Evolutionary conservation across 1,140 invertebrate genomes (phyloP), one percentile per base, ranked within the genome.

Genomic region (Pogonomyrmex barbatus): DNA sequence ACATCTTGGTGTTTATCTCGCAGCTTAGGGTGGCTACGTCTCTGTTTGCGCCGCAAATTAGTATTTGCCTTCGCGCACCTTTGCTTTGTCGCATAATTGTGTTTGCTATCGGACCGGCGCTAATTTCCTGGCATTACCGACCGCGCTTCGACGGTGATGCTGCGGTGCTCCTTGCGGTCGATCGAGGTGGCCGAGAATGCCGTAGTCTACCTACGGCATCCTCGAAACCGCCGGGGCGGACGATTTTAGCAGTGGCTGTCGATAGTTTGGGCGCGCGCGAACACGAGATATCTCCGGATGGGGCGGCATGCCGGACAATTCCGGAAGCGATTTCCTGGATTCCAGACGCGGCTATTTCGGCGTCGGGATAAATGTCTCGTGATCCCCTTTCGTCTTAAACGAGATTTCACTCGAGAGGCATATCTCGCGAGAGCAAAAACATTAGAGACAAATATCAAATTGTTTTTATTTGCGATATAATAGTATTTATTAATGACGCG

Each of bases 51-150:
- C 78, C 84, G 75, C 75, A 91, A 90, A 91, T 91, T 90, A 91
- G 90, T 90, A 87, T 91, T 91, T 88, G 85, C 78, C 79, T 73
- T 60, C 54, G 70, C 68, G 89, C 89, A 85, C 87, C 90, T 91
- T 91, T 89, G 89, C 90, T 90, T 91, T 90, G 90, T 90, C 89
- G 90, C 87, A 89, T 91, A 91, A 91, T 91, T 89, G 89, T 91
- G 89, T 91, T 91, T 91, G 82, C 87, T 78, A 90, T 90, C 90
- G 87, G 76, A 58, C 54, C 52, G 84, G 73, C 70, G 90, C 87
- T 91, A 90, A 91, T 91, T 91, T 90, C 89, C 89, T 65, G 79
- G 68, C 87, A 86, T 90, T 90, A 88, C 89, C 85, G 83, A 83
- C 77, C 79, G 84, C 87, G 76, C 62, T 73, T 76, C 65, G 65